A percentile compares a stretch with the other conserved stretches of the same genome.
phyloP scores from a whole-genome alignment of 1,140 invertebrate genomes.

The Orussus abietinus region DNA sequence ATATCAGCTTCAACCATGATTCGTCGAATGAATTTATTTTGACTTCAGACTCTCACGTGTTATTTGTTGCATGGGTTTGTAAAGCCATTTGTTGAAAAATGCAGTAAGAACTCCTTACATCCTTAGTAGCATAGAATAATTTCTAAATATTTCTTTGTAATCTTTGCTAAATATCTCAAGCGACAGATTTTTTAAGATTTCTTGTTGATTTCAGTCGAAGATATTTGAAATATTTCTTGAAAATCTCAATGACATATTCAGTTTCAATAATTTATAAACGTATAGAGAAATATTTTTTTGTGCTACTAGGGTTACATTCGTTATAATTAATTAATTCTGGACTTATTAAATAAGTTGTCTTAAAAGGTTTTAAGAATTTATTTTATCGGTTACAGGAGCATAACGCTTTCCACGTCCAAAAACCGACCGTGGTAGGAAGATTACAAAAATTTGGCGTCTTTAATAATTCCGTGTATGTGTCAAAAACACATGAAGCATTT shows the following conservation, averaged over 20 bases:
- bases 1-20: constrained; percentile 41
- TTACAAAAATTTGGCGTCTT: constrained; percentile 18
- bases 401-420: constrained; percentile 15
- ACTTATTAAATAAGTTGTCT: constrained; percentile 2
- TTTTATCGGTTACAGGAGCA: constrained; percentile 16
- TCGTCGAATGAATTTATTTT: constrained; percentile 40
- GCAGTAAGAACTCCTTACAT: too few species aligned
- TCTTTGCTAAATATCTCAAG: too few species aligned
- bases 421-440: constrained; percentile 17
- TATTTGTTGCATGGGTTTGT: constrained; percentile 45
- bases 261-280: too few species aligned
- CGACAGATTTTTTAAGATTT: too few species aligned
- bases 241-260: too few species aligned
- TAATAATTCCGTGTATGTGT: constrained; percentile 26
- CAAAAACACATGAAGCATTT: constrained; percentile 17
- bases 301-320: too few species aligned
- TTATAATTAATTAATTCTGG: too few species aligned
- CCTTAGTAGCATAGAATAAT: too few species aligned
- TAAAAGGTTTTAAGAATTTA: constrained; percentile 6
- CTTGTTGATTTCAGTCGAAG: too few species aligned
- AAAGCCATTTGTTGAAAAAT: background rate
- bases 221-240: constrained; percentile 3
- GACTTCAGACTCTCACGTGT: constrained; percentile 36
- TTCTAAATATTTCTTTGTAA: too few species aligned
- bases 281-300: too few species aligned